A percentile compares a stretch with the other conserved stretches of the same genome.
These are phyloP conservation scores for Hippocampus mohnikei DNA, from an alignment of 2,113 vertebrate genomes.

Conservation along the genomic window DNA sequence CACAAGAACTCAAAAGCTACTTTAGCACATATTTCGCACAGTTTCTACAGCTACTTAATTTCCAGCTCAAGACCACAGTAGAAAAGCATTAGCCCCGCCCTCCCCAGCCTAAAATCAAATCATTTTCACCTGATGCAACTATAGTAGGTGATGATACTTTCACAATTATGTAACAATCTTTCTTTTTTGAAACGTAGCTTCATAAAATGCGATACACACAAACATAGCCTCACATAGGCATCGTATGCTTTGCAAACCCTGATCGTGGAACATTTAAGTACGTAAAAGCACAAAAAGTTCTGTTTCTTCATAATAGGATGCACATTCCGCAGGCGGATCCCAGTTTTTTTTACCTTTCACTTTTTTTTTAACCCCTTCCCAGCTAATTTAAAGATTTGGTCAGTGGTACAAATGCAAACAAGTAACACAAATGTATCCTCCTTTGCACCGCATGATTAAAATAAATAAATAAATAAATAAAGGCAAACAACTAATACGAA, in stretches of 20 bases:
- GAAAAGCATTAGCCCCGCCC: constrained; percentile 42
- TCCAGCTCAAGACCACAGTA: constrained; percentile 50
- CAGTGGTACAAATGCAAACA: constrained; percentile 6
- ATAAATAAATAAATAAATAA: constrained; percentile 10
- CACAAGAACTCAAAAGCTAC: constrained; percentile 50
- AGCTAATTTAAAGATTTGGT: constrained; percentile 17
- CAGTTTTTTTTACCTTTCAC: neutral
- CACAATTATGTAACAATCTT: constrained; percentile 41
- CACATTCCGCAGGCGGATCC: constrained; percentile 34
- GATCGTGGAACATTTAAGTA: constrained; percentile 48
- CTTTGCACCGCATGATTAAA: neutral
- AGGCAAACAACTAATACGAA: neutral
- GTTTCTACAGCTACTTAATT: constrained; percentile 50
- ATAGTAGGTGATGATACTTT: constrained; percentile 27
- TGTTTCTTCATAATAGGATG: constrained; percentile 24
- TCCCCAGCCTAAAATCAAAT: constrained; percentile 37
- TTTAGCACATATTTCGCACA: constrained; percentile 45
- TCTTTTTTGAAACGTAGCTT: constrained; percentile 34
- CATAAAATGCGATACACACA: constrained; percentile 16
- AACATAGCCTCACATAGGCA: constrained; percentile 30
- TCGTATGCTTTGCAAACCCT: constrained; percentile 55
- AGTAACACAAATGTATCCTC: neutral
- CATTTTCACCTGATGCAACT: constrained; percentile 43
- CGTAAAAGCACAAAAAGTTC: constrained; percentile 17
- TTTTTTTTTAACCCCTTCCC: neutral